phyloP scores from a whole-genome alignment of 2,113 vertebrate species.

The Larimichthys polyactis region DNA sequence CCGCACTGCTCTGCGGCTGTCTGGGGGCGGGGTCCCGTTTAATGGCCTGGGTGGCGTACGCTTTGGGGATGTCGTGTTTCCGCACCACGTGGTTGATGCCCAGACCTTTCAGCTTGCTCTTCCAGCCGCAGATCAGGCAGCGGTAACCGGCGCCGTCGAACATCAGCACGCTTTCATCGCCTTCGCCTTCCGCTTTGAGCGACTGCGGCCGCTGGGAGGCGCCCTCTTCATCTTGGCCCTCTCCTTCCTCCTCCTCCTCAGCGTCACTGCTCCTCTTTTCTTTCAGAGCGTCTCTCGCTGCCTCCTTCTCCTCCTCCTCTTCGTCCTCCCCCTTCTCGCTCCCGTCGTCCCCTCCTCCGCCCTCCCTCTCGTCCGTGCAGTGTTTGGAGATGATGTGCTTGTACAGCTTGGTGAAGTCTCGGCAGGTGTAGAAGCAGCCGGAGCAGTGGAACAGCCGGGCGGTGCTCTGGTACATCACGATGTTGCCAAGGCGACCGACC shows the following conservation, averaged over 20 bases:
- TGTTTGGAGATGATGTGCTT: conserved; percentile 71
- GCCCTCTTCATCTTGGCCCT: neutral
- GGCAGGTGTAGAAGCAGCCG: conserved; percentile 69
- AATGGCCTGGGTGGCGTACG: conserved; percentile 47
- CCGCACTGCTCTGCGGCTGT: neutral
- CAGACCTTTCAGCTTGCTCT: conserved; percentile 46
- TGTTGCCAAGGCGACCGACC: conserved; percentile 73
- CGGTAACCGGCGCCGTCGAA: conserved; percentile 19
- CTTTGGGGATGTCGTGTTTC: conserved; percentile 69
- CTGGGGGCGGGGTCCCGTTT: neutral
- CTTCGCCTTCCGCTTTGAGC: neutral
- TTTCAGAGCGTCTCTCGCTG: neutral
- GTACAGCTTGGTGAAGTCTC: conserved; percentile 72
- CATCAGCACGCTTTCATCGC: conserved; percentile 15
- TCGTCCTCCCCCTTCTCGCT: neutral
- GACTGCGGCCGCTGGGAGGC: neutral
- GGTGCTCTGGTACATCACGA: conserved; percentile 71
- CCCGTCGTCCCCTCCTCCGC: neutral
- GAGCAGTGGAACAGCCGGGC: conserved; percentile 74
- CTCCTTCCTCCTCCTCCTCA: conserved; percentile 15
- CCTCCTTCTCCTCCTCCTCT: neutral
- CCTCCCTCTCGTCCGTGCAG: conserved; percentile 54
- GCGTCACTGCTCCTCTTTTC: conserved; percentile 8
- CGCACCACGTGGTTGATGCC: conserved; percentile 62
- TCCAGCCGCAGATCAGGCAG: conserved; percentile 75